Conservation (phyloP, 2,888 invertebrate species). For the Xestia sexstrigata region DNA sequence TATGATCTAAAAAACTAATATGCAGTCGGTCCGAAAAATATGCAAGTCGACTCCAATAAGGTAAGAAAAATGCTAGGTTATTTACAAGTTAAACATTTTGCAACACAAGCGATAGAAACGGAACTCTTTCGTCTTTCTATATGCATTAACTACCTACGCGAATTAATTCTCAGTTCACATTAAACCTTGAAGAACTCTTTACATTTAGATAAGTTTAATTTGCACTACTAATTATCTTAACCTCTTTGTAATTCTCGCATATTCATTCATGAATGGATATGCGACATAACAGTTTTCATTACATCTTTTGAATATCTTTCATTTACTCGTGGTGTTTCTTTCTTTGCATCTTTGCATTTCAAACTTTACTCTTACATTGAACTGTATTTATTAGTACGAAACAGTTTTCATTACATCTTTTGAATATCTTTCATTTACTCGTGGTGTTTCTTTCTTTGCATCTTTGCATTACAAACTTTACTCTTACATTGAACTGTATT, state of each 20-base stretch:
- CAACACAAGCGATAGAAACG: background rate
- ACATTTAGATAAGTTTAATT: constrained; percentile 48
- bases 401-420: background rate
- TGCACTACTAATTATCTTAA: constrained; percentile 30
- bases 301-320: background rate
- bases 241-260: constrained; percentile 3
- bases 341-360: background rate
- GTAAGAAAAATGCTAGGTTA: background rate
- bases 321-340: background rate
- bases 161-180: constrained; percentile 5
- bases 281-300: background rate
- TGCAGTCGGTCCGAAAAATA: background rate
- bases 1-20: background rate
- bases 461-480: background rate
- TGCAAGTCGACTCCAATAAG: background rate
- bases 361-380: background rate
- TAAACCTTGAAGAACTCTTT: constrained; percentile 49
- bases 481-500: background rate
- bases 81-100: background rate
- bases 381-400: no score
- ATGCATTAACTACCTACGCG: background rate
- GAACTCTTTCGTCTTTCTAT: background rate
- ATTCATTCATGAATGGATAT: constrained; percentile 9
- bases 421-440: background rate
- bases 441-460: background rate